These are phyloP conservation scores for Rhineura floridana DNA, from an alignment of 2,113 vertebrate species.

Conservation along the genomic window DNA sequence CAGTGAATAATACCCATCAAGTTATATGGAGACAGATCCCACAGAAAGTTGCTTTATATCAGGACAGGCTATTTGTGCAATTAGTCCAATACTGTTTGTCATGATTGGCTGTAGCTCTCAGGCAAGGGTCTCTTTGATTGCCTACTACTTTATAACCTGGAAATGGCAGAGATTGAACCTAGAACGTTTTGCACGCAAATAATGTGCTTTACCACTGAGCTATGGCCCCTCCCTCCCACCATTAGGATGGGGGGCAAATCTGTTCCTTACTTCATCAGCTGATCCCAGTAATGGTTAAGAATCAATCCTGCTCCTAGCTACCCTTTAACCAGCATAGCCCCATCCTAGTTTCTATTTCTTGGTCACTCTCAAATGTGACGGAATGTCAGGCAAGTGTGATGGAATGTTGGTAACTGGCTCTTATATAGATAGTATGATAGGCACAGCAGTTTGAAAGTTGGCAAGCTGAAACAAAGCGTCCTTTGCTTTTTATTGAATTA, in stretches of 20 bases:
- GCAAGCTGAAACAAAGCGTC: conserved; percentile 45
- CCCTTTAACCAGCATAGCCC: background rate
- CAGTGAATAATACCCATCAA: background rate
- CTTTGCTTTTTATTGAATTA: conserved; percentile 41
- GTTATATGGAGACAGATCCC: background rate
- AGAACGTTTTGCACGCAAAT: too few species aligned
- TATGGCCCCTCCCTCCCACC: background rate
- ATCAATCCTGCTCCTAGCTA: background rate
- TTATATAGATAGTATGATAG: background rate
- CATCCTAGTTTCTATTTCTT: background rate
- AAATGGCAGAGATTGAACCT: background rate
- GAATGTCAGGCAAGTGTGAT: background rate
- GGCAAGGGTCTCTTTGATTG: background rate
- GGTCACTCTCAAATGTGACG: background rate
- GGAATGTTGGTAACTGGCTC: background rate
- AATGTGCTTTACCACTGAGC: too few species aligned
- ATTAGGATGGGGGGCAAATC: background rate
- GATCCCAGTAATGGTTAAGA: background rate
- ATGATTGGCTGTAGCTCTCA: background rate
- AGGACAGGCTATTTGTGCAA: background rate
- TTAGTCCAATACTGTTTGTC: too few species aligned
- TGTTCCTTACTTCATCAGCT: background rate
- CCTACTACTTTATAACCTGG: background rate
- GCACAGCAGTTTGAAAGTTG: conserved; percentile 40
- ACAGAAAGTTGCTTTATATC: background rate